Base-by-base conservation (phyloP, 2,888 invertebrate species). In the Tipula unca region DNA sequence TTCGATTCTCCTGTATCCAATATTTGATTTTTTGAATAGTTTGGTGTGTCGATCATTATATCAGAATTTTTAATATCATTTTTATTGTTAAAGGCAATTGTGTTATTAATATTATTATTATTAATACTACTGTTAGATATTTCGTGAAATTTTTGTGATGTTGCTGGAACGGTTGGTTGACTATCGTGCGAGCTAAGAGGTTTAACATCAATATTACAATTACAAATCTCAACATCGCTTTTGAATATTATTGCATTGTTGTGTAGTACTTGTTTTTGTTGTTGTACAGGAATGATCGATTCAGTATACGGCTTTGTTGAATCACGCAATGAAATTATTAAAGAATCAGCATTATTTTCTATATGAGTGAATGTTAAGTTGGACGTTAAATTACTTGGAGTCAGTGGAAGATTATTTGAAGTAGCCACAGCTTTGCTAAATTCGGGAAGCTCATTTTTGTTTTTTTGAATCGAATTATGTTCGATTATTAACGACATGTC, bases 301-400 rank as follows among this genome's bases (percentile, higher is more conserved):
- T 86, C 86, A 85, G 48, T 85, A 14, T 85, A 36, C 25, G 87
- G 89, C 86, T 92, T 92, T n/a, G n/a, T n/a, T 5, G 92, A 92
- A 0, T 92, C 92, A 86, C 90, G 92, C 36, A 92, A 89, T 1
- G 93, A 93, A 87, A 93, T 91, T 84, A 93, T 91, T 86, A 93
- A 93, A 87, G 93, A 93, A 4, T 93, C 93, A 87, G 93, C 93
- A 8, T 93, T 91, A 17, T 91, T 90, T 85, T 89, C 89, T 39
- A 89, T 88, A 20, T 87, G 88, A 14, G 29, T 25, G 29, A n/a
- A 13, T 5, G n/a, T 29, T 14, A 82, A 29, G 10, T 29, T 82
- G 29, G 29, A 29, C 14, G 13, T 82, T 29, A 82, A 29, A 14
- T 29, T 85, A 48, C 14, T 14, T 39, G 25, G 14, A 25, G 20